Conservation (phyloP, 2,888 invertebrate species). For the Clivina fossor region DNA sequence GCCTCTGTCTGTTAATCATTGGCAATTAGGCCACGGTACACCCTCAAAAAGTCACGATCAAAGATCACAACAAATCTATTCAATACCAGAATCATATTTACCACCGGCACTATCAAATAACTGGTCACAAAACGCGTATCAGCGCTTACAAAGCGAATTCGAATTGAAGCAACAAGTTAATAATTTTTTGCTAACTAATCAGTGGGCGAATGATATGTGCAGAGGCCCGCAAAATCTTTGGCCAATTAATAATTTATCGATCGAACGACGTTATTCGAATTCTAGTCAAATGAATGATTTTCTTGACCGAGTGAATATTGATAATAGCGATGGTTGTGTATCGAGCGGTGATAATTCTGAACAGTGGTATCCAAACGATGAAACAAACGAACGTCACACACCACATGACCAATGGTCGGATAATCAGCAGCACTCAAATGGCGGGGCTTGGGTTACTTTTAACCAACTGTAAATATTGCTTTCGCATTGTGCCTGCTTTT, state of each 20-base stretch:
- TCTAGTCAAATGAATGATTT: neutral
- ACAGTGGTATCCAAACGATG: conserved; percentile 36
- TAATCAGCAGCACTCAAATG: conserved; percentile 40
- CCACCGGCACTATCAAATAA: neutral
- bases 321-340: conserved; percentile 12
- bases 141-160: conserved; percentile 41
- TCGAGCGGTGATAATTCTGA: conserved; percentile 38
- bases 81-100: conserved; percentile 15
- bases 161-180: conserved; percentile 47
- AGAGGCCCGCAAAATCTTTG: conserved; percentile 17
- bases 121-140: conserved; percentile 10
- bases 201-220: conserved; percentile 20
- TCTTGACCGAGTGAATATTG: too few species aligned
- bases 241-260: conserved; percentile 11
- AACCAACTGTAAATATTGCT: conserved; percentile 55
- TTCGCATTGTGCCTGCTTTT: conserved; percentile 41
- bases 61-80: conserved; percentile 13
- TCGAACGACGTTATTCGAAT: conserved; percentile 11
- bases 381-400: conserved; percentile 36
- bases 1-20: too few species aligned
- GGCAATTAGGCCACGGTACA: conserved; percentile 29
- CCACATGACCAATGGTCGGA: conserved; percentile 35
- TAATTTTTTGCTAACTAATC: conserved; percentile 41
- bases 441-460: conserved; percentile 54
- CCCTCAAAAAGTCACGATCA: conserved; percentile 12